Base-by-base conservation (phyloP, 1,140 invertebrate species). In the Heliconius hermathena region DNA sequence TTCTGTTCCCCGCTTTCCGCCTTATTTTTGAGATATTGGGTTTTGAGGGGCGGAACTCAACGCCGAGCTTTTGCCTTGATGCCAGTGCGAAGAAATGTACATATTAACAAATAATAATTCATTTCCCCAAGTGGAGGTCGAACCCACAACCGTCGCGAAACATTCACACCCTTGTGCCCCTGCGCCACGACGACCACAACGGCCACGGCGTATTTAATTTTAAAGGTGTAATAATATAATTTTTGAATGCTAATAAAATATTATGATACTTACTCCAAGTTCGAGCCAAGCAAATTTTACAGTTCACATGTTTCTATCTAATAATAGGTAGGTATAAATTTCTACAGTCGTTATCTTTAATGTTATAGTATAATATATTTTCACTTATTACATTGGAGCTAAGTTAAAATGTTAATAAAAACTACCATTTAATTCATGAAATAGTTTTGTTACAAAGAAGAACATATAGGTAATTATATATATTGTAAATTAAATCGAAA, bases 321-420 rank as follows among this genome's bases (percentile, higher is more conserved):
- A 60, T 60, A 20, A 22, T 60, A 60, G 54, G 29, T 36, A 71
- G 8, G 70, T 36, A 71, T 71, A 71, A 71, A 71, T 71, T 71
- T 60, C 20, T 26, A 22, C n/a, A 60, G 20, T 60, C n/a, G 54
- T 60, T 60, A 60, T 60, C 54, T 60, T 60, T 60, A 60, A 60
- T 60, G 54, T 60, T 60, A 60, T 60, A 22, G 9, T n/a, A 60
- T 26, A 60, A 26, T 60, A 60, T 60, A 22, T 60, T 60, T 22
- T 22, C 54, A 54, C 52, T 54, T 60, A 60, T 60, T 22, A 60
- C 54, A 52, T 13, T 60, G 9, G 0, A n/a, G n/a, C 20, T 60
- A 60, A 60, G 54, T 54, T 54, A 54, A 9, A 54, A 54, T 54
- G 2, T n/a, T 54, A 54, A 54, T 54, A 54, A 54, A 54, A 46